Conservation (phyloP, 2,113 vertebrate genomes). For the Pogona vitticeps region DNA sequence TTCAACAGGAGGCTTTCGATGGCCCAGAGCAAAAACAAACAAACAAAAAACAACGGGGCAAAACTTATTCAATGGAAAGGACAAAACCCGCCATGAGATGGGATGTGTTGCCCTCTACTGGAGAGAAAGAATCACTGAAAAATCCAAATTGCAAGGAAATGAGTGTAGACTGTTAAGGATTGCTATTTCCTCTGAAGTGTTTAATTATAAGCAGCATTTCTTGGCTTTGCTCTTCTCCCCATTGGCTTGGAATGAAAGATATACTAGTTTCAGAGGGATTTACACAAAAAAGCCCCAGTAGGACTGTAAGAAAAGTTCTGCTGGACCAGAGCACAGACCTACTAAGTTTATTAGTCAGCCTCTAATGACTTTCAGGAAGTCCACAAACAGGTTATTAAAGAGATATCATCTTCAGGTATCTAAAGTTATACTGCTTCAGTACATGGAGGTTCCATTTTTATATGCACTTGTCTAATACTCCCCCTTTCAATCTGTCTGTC, state of each 20-base stretch:
- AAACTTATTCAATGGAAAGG: not conserved
- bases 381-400: no score
- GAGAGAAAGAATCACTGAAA: not conserved
- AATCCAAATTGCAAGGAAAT: not conserved
- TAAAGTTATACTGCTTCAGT: not conserved
- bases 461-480: no score
- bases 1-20: slow-evolving; percentile 26
- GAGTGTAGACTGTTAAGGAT: accelerated
- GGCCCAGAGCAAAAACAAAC: slow-evolving; percentile 4
- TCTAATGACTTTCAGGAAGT: not conserved
- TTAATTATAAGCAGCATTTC: not conserved
- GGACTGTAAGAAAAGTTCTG: not conserved
- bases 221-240: not conserved
- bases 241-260: not conserved
- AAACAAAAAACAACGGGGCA: slow-evolving; percentile 18
- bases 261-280: not conserved
- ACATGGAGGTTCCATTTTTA: not conserved
- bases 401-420: no score
- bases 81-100: slow-evolving; percentile 29
- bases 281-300: not conserved
- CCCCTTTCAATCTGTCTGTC: no score
- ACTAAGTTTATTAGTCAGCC: not conserved
- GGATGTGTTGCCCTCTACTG: slow-evolving; percentile 69
- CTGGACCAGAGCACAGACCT: not conserved
- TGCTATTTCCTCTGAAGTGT: not conserved